Evolutionary conservation across 2,888 invertebrate species (phyloP).

Genomic region (Synergus japonicus): DNA sequence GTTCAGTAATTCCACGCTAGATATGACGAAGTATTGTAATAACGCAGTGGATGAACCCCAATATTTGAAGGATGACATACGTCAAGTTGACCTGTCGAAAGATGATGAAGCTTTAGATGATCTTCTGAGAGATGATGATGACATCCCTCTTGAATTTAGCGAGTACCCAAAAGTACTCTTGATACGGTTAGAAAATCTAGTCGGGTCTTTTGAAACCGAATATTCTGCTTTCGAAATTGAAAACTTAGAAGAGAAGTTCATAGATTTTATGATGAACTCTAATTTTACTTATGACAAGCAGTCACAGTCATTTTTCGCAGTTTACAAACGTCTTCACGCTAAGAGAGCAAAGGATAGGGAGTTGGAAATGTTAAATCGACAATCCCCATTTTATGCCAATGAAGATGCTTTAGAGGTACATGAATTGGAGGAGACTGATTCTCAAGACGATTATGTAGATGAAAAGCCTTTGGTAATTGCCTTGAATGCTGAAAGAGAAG

Average conservation of each 20-base stretch:
- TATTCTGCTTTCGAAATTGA: constrained; percentile 56
- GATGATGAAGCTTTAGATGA: background rate
- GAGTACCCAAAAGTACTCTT: constrained; percentile 49
- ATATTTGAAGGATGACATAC: background rate
- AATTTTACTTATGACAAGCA: constrained; percentile 48
- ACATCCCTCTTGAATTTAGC: constrained; percentile 9
- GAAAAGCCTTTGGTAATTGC: constrained; percentile 20
- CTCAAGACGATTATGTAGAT: background rate
- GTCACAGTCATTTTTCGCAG: constrained; percentile 11
- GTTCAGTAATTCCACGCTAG: background rate
- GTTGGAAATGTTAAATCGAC: background rate
- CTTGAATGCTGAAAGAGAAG: background rate
- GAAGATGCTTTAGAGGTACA: background rate
- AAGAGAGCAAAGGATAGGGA: background rate
- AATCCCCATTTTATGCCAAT: background rate
- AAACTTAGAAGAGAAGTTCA: constrained; percentile 47
- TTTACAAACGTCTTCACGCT: constrained; percentile 5
- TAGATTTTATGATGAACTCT: constrained; percentile 49
- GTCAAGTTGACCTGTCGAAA: background rate
- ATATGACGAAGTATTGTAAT: background rate
- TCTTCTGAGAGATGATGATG: background rate
- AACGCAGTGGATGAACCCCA: background rate
- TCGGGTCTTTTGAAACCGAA: constrained; percentile 33
- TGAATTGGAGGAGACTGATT: background rate
- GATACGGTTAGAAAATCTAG: constrained; percentile 53